Base-by-base conservation (phyloP, 2,113 vertebrate genomes). In the Martes martes region DNA sequence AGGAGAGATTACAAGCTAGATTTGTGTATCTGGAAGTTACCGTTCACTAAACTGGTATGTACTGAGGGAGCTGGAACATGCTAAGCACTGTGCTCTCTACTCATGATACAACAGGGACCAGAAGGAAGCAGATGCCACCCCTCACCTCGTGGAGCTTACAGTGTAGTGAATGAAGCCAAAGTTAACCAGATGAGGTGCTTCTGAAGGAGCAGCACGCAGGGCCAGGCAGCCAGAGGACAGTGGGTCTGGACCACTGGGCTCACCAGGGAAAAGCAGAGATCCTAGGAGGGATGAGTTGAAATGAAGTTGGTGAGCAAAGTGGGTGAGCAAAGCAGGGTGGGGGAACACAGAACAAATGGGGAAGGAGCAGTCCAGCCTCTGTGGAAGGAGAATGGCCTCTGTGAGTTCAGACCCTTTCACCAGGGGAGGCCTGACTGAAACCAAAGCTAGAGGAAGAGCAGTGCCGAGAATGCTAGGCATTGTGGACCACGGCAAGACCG, bases 211-310 rank as follows among this genome's bases (percentile, higher is more conserved):
- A 52, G 14, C 11, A 55, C 3, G 36, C 2, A 28, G 16, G 14
- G 10, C 23, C 42, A 21, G 2, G 16, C 4, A 3, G 39, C 28
- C 42, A 19, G 6, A 9, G 8, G n/a, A 52, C 8, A 2, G 21
- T 7, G 8, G 39, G 10, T 11, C 31, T 26, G 7, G 85, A 50
- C 28, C 42, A 28, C 24, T 15, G 18, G 16, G 91, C 24, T 31
- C 24, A 33, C 24, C 39, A 47, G 57, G 11, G 15, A n/a, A 71
- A 50, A 23, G 33, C 45, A 69, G 15, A 84, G 59, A 79, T 67
- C 26, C 42, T 31, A 78, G 21, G 21, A 67, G 78, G 50, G 47
- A 42, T 31, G 71, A 67, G 13, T 1, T 57, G 36, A 47, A 42
- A 52, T 16, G 24, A 76, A n/a, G 19, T 1, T 61, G 13, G 9